Base-by-base conservation (phyloP, 2,113 vertebrate species). In the Crotalus viridis region DNA sequence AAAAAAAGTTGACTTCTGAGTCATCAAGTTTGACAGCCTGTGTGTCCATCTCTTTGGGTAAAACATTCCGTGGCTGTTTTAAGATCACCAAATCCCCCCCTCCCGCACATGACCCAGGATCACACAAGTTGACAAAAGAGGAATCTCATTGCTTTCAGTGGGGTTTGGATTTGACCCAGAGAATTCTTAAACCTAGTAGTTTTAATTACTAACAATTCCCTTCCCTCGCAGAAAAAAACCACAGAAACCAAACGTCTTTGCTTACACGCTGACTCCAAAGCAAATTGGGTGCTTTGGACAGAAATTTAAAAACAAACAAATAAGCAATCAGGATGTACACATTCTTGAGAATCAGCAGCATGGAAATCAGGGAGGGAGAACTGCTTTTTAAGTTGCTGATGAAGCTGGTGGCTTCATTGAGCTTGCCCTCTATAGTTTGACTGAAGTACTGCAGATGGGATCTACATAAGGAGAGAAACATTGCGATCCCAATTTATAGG, bases 1-100 rank as follows among this genome's bases (percentile, higher is more conserved):
- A 39, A 39, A 94, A 91, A 95, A 96, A 93, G 89, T 93, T 96
- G 89, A 57, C 89, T 85, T 94, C 95, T 95, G 95, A 97, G 94
- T 94, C 96, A 96, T 92, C 93, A 52, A 46, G 92, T 92, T 86
- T 94, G 94, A 93, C 92, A 52, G 90, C 21, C 17, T 91, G 94
- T 89, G 94, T 90, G 95, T 95, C 94, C 94, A 74, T 88, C 95
- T 85, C 92, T 46, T 94, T 85, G 85, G 39, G 87, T 54, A 89
- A 74, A 48, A 85, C 52, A 0, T 0, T 64, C 74, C 86, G n/a
- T 93, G 74, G 87, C 87, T 21, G 21, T 43, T 92, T 89, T 13
- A 1, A 85, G 94, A 28, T 4, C 90, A 39, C 74, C 33, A 87
- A 57, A 46, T 59, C 55, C 12, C 28, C 26, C 4, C 10, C 26